Conservation (phyloP, 1,140 invertebrate species). For the Liolophura sinensis region DNA sequence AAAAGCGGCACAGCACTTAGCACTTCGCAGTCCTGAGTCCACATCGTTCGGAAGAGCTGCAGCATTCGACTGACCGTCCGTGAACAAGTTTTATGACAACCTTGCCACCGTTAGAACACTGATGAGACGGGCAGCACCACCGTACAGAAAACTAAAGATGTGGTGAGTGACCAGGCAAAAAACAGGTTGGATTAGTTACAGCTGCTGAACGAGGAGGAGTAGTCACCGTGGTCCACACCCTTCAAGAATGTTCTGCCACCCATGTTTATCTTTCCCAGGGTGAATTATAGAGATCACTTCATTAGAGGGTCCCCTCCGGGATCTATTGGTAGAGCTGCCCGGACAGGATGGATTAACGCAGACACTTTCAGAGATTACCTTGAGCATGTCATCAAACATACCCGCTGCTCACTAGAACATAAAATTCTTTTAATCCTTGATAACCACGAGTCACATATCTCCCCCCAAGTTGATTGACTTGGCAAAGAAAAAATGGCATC, state of each 20-base stretch:
- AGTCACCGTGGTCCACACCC: constrained; percentile 35
- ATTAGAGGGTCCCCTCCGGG: constrained; percentile 38
- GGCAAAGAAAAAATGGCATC: constrained; percentile 26
- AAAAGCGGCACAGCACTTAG: constrained; percentile 88
- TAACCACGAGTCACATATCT: constrained; percentile 25
- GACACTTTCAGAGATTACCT: constrained; percentile 50
- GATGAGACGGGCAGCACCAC: constrained; percentile 62
- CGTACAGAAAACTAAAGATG: constrained; percentile 55
- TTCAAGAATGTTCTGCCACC: constrained; percentile 31
- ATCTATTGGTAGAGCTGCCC: constrained; percentile 12
- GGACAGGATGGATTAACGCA: constrained; percentile 25
- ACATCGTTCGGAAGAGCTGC: constrained; percentile 17
- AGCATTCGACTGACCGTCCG: constrained; percentile 11
- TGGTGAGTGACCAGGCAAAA: constrained; percentile 53
- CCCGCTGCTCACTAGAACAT: constrained; percentile 33
- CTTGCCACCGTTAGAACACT: constrained; percentile 55
- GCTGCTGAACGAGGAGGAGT: constrained; percentile 52
- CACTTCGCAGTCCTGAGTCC: constrained; percentile 68
- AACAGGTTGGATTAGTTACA: constrained; percentile 58
- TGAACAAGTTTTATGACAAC: constrained; percentile 21
- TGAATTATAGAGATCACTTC: constrained; percentile 46
- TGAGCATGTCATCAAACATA: constrained; percentile 55
- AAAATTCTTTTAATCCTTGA: constrained; percentile 21
- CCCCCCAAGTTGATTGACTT: constrained; percentile 34
- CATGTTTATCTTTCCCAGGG: constrained; percentile 42